A percentile compares a stretch with the other conserved stretches of the same genome.
phyloP scores from a whole-genome alignment of 2,113 vertebrate species.

The Pygathrix nemaeus region DNA sequence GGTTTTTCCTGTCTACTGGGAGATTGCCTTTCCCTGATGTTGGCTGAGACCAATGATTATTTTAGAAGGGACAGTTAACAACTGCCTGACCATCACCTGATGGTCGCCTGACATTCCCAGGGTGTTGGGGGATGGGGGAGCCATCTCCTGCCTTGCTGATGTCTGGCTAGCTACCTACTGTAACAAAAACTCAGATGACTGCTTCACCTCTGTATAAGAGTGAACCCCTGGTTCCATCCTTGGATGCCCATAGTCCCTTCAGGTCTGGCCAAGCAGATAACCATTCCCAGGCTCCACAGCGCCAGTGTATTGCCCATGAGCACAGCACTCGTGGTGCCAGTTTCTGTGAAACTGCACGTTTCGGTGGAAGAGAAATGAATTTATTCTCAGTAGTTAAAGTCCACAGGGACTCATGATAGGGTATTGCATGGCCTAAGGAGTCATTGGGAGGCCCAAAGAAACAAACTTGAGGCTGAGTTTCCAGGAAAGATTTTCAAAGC shows the following conservation, averaged over 20 bases:
- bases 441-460: neutral
- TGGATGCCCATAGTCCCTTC: accelerated
- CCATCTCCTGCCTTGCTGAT: too few species aligned
- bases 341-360: neutral
- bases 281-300: neutral
- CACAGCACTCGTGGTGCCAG: accelerated
- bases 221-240: accelerated
- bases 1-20: too few species aligned
- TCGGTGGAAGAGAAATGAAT: neutral
- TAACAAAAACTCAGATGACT: neutral
- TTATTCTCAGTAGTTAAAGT: neutral
- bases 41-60: too few species aligned
- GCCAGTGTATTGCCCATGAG: neutral
- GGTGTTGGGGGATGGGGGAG: accelerated
- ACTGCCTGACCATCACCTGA: too few species aligned
- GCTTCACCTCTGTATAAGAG: accelerated
- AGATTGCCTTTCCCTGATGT: too few species aligned
- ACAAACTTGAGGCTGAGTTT: neutral
- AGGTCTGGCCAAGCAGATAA: neutral
- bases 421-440: neutral
- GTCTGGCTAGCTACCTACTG: too few species aligned
- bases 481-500: neutral
- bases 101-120: too few species aligned
- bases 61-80: too few species aligned
- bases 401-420: neutral